phyloP scores from a whole-genome alignment of 92 coral and sea anemone genomes.

The Porites lobata region DNA sequence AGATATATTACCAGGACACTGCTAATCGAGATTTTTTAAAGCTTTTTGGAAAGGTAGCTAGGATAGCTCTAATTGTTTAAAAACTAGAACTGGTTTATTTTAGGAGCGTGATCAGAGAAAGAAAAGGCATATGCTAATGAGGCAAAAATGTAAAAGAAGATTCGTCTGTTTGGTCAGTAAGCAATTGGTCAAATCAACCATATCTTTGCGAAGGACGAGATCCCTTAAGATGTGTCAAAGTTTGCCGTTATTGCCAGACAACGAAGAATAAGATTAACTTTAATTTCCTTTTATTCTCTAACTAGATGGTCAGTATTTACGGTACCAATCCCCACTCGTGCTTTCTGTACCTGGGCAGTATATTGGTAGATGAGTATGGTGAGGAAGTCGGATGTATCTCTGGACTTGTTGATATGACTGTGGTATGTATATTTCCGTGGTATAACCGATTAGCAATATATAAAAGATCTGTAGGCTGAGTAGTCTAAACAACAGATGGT shows the following conservation, averaged over 20 bases:
- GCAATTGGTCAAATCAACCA: too few relatives aligned
- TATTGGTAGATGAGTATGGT: conserved; percentile 97
- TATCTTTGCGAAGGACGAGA: too few relatives aligned
- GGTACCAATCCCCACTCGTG: conserved; percentile 92
- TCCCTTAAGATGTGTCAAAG: too few relatives aligned
- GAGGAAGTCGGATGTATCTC: conserved; percentile 83
- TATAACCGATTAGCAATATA: not conserved
- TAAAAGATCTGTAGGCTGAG: not conserved
- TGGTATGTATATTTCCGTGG: conserved; percentile 52
- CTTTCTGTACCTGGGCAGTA: conserved; percentile 97
- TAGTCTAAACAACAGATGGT: not conserved
- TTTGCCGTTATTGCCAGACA: not conserved
- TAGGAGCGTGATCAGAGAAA: too few relatives aligned
- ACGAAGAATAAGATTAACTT: not conserved
- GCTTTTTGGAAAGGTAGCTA: too few relatives aligned
- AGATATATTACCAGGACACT: too few relatives aligned
- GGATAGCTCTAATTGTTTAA: too few relatives aligned
- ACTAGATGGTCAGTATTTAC: conserved; percentile 89
- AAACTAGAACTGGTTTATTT: too few relatives aligned
- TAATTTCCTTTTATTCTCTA: not conserved
- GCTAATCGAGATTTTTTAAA: too few relatives aligned
- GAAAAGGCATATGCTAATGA: too few relatives aligned
- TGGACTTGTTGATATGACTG: conserved; percentile 90
- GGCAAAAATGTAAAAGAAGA: too few relatives aligned
- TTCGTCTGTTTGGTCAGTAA: too few relatives aligned